These are phyloP conservation scores for Dicrurus megarhynchus DNA, from an alignment of 2,113 vertebrate species.

Conservation along the genomic window DNA sequence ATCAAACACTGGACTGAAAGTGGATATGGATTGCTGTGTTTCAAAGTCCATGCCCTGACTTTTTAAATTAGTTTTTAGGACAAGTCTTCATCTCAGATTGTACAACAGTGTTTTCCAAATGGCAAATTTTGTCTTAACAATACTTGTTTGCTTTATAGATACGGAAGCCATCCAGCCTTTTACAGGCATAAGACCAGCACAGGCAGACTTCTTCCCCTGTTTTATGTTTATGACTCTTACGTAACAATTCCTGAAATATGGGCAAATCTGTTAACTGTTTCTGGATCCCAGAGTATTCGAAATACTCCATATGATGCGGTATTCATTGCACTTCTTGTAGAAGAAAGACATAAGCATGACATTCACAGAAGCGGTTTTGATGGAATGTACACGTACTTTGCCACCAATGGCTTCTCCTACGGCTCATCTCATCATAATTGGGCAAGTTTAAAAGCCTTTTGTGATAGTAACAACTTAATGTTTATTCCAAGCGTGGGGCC, in stretches of 20 bases:
- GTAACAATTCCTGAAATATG: constrained; percentile 88
- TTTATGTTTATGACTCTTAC: constrained; percentile 97
- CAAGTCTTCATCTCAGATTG: not conserved
- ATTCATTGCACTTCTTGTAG: constrained; percentile 92
- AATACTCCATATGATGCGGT: constrained; percentile 87
- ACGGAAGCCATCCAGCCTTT: constrained; percentile 92
- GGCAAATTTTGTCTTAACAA: not conserved
- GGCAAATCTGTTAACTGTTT: constrained; percentile 85
- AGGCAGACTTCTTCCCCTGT: constrained; percentile 86
- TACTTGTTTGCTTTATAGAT: constrained; percentile 78
- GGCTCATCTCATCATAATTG: constrained; percentile 94
- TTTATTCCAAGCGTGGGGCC: constrained; percentile 97
- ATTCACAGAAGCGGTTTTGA: constrained; percentile 91
- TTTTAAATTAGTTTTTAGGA: not conserved
- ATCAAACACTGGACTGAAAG: not conserved
- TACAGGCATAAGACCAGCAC: constrained; percentile 85
- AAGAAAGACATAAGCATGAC: constrained; percentile 90
- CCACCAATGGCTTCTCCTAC: constrained; percentile 95
- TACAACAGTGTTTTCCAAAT: not conserved
- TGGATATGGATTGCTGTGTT: not conserved
- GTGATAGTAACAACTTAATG: constrained; percentile 85
- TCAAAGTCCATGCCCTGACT: not conserved
- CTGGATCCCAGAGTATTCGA: constrained; percentile 83
- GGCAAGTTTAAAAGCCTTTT: constrained; percentile 87
- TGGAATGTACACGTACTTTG: constrained; percentile 96